phyloP scores from a whole-genome alignment of 2,888 invertebrate genomes.

The Adineta ricciae region DNA sequence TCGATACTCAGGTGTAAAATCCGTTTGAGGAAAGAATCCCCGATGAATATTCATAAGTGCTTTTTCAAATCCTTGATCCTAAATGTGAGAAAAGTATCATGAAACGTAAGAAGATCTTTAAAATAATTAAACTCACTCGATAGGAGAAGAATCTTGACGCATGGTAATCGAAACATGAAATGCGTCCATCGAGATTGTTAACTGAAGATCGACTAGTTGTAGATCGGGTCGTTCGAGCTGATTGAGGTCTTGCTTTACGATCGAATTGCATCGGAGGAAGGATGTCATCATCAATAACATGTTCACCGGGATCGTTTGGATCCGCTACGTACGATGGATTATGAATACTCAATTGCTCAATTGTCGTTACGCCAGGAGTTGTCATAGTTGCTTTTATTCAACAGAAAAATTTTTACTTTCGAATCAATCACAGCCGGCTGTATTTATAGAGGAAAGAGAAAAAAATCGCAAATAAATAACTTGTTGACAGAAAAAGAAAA shows the following conservation, averaged over 20 bases:
- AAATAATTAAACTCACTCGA: background rate
- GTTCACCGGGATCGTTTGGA: background rate
- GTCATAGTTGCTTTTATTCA: background rate
- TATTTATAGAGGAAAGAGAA: background rate
- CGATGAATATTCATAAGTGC: constrained; percentile 20
- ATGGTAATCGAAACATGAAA: constrained; percentile 22
- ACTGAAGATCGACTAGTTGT: constrained; percentile 32
- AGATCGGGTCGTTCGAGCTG: constrained; percentile 23
- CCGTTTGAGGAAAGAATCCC: constrained; percentile 21
- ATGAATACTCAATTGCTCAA: background rate
- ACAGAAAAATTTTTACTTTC: background rate
- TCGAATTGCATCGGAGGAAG: constrained; percentile 9
- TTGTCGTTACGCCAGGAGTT: background rate
- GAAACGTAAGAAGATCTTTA: too few relatives aligned
- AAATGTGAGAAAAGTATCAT: background rate
- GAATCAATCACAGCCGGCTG: background rate
- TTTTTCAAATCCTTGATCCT: constrained; percentile 31
- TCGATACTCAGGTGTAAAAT: background rate
- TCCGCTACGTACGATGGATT: background rate
- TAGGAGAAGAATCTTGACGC: constrained; percentile 29
- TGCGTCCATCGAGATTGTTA: constrained; percentile 22
- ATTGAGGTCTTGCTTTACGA: constrained; percentile 23
- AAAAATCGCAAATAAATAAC: background rate
- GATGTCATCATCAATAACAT: background rate
- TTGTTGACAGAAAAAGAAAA: background rate